phyloP scores from a whole-genome alignment of 2,113 vertebrate species.

The Tringa solitaria region DNA sequence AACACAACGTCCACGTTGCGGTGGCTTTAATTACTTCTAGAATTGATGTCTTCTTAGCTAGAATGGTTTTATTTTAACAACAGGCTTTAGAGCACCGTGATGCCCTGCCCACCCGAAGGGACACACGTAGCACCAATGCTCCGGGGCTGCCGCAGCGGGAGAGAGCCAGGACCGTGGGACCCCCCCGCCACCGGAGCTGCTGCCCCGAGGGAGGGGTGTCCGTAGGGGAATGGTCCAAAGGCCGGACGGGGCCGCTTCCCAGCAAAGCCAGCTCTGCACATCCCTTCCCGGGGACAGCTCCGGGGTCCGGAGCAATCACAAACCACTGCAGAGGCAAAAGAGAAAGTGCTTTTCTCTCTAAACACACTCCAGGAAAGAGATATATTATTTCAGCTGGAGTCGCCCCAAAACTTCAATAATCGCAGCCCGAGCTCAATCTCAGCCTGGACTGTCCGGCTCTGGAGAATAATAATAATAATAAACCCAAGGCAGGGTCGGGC shows the following conservation, averaged over 20 bases:
- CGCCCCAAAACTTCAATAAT: background rate
- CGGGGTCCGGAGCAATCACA: background rate
- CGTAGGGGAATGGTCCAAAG: background rate
- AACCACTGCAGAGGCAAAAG: background rate
- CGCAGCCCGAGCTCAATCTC: background rate
- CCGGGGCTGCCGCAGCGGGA: fast-evolving
- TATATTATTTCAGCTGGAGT: background rate
- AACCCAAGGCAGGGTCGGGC: fast-evolving
- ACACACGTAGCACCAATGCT: fast-evolving
- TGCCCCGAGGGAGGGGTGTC: background rate
- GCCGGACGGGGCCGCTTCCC: fast-evolving
- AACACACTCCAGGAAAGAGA: background rate
- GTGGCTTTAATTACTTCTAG: background rate
- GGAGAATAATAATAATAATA: background rate
- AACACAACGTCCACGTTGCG: fast-evolving
- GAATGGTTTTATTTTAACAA: background rate
- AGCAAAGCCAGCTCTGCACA: fast-evolving
- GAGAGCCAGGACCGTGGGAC: background rate
- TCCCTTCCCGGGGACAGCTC: background rate
- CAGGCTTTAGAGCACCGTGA: background rate
- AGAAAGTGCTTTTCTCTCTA: background rate
- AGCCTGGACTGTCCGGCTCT: fast-evolving
- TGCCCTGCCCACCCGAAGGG: background rate
- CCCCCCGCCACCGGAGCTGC: fast-evolving
- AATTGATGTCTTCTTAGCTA: background rate